Evolutionary conservation across 2,113 vertebrate genomes (phyloP), one percentile per base, ranked within the genome.

Genomic region (Psephotus haematonotus): DNA sequence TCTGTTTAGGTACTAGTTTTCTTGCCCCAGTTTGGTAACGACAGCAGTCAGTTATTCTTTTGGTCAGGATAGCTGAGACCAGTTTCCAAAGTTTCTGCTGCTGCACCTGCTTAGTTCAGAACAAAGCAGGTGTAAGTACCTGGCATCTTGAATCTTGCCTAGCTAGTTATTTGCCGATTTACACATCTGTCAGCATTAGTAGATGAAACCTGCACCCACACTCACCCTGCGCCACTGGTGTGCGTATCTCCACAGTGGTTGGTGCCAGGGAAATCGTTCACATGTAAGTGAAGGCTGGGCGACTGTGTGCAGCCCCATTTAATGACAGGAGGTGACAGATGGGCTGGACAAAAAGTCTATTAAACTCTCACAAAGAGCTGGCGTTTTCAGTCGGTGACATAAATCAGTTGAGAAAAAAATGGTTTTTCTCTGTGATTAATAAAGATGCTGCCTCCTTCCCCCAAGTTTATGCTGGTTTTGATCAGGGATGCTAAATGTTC

Each of bases 241-340:
- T 9, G 27, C 2, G 4, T 17, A 33, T 37, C n/a, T 67, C 41
- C 35, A 2, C 19, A 2, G 5, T 2, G 6, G 22, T 1, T 11
- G 39, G 24, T 57, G 35, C 35, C 47, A 17, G 52, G 8, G 29
- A 17, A 3, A 14, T n/a, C 4, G 2, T 22, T 41, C 3, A 2
- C 1, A 1, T 0, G 0, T 22, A 11, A 25, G 24, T 0, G 4
- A 70, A 33, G 39, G n/a, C n/a, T 3, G 9, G 5, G n/a, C 39
- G 7, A 18, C 49, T 7, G 5, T 41, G 28, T 24, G 17, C 24
- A 35, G 55, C 39, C 46, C 22, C 3, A 0, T 71, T 65, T 43
- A 53, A 4, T 27, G 41, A 39, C 27, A 44, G 23, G 39, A 67
- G 31, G 7, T 25, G 37, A 27, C 18, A 50, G 43, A 29, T 5